These are phyloP conservation scores for Papilio gigon DNA, from an alignment of 2,888 invertebrate genomes.

Conservation along the genomic window DNA sequence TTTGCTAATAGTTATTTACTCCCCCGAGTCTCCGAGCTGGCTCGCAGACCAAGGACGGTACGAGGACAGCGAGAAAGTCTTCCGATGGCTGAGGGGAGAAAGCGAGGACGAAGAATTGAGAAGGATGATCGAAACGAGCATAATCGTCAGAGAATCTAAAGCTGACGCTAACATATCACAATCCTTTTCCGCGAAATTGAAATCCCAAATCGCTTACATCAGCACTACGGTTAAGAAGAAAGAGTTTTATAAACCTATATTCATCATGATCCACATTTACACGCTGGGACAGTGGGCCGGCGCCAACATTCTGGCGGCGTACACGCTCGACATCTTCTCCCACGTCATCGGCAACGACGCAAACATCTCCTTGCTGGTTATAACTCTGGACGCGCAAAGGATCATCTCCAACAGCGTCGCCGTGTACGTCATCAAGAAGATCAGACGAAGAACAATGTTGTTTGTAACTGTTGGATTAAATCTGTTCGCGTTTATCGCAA, in stretches of 20 bases:
- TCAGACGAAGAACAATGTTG: conserved; percentile 65
- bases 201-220: conserved; percentile 52
- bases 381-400: conserved; percentile 65
- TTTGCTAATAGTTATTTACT: conserved; percentile 63
- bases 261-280: conserved; percentile 66
- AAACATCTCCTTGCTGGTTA: conserved; percentile 60
- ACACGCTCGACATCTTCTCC: conserved; percentile 61
- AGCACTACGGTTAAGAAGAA: conserved; percentile 56
- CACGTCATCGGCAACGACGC: conserved; percentile 58
- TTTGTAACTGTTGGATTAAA: conserved; percentile 58
- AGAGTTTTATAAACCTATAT: conserved; percentile 65
- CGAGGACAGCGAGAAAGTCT: conserved; percentile 79
- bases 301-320: conserved; percentile 62
- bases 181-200: conserved; percentile 51
- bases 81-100: conserved; percentile 81
- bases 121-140: conserved; percentile 61
- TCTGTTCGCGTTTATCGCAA: conserved; percentile 55
- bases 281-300: conserved; percentile 66
- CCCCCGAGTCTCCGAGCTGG: conserved; percentile 86
- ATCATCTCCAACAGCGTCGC: conserved; percentile 63
- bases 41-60: conserved; percentile 80
- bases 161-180: conserved; percentile 49
- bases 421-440: conserved; percentile 65
- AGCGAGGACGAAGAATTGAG: conserved; percentile 64
- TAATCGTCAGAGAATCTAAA: conserved; percentile 54